A percentile compares a stretch with the other conserved stretches of the same genome.
phyloP scores from a whole-genome alignment of 2,888 invertebrate genomes.

The Endotricha flammealis region DNA sequence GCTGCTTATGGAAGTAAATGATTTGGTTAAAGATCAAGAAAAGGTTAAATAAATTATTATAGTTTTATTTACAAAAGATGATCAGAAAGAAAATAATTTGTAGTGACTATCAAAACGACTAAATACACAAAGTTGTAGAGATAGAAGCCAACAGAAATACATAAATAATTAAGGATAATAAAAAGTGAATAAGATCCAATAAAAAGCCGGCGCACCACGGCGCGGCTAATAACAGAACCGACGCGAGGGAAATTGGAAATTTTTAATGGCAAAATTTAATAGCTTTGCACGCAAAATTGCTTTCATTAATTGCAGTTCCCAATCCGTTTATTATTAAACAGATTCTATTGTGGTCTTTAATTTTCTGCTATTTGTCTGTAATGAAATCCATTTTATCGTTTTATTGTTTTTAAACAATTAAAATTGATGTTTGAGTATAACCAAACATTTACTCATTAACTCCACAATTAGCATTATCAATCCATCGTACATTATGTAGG shows the following conservation, averaged over 20 bases:
- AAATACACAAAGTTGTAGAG: too few species aligned
- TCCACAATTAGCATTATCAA: constrained; percentile 62
- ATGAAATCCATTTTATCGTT: constrained; percentile 30
- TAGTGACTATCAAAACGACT: too few species aligned
- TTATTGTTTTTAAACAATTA: constrained; percentile 28
- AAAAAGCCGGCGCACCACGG: constrained; percentile 34
- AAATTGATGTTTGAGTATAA: constrained; percentile 29
- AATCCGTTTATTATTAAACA: constrained; percentile 43
- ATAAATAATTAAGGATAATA: constrained; percentile 58
- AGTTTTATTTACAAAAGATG: too few species aligned
- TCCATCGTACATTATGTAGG: constrained; percentile 57
- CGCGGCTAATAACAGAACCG: constrained; percentile 45
- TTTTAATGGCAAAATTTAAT: constrained; percentile 56
- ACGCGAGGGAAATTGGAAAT: constrained; percentile 53
- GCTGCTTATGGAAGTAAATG: constrained; percentile 28
- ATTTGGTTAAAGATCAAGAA: constrained; percentile 7
- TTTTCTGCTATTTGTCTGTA: constrained; percentile 38
- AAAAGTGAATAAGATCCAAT: constrained; percentile 37
- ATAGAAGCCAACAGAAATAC: constrained; percentile 36
- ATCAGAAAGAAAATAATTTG: too few species aligned
- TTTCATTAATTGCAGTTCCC: constrained; percentile 49
- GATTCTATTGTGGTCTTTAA: constrained; percentile 38
- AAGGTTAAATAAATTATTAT: neutral
- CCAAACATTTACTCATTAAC: constrained; percentile 52
- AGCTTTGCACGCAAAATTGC: constrained; percentile 56